Evolutionary conservation across 1,140 invertebrate genomes (phyloP), one percentile per base, ranked within the genome.

Genomic region (Homarus americanus): DNA sequence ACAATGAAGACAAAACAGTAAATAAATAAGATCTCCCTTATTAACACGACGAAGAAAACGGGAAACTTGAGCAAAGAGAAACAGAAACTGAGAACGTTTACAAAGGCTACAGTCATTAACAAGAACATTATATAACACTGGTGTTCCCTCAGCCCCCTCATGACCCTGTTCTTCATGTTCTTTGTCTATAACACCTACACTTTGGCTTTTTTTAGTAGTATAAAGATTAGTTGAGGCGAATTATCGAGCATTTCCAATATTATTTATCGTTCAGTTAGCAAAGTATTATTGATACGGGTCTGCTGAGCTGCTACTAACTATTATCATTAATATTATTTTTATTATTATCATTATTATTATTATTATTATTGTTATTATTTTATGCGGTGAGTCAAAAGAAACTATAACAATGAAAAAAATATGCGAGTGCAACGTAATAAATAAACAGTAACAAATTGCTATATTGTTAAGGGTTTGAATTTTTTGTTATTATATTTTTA

Each of bases 341-440:
- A n/a, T n/a, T n/a, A n/a, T n/a, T n/a, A n/a, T n/a, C n/a, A n/a
- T n/a, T n/a, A n/a, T n/a, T n/a, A n/a, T n/a, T n/a, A n/a, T n/a
- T n/a, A n/a, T n/a, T n/a, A n/a, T n/a, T n/a, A n/a, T n/a, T n/a
- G n/a, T n/a, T n/a, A n/a, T n/a, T 76, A 84, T 34, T 38, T 72
- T 20, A 32, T 49, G 41, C 41, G n/a, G 63, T 49, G 69, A 73
- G 69, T 84, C 36, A 12, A 41, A 69, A 84, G 34, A 84, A 73
- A 63, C 38, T 4, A 84, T 84, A 73, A 84, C 66, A 73, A 84
- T 4, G 20, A 9, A n/a, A 85, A n/a, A 85, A 49, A 10, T 75
- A 85, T 85, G 83, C 41, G 49, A 38, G 41, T 75, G 69, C 82
- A 75, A 75, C 69, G 83, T 73, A 85, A 75, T 85, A 85, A 85